phyloP scores from a whole-genome alignment of 2,888 invertebrate genomes.

The Drosophila mettleri region DNA sequence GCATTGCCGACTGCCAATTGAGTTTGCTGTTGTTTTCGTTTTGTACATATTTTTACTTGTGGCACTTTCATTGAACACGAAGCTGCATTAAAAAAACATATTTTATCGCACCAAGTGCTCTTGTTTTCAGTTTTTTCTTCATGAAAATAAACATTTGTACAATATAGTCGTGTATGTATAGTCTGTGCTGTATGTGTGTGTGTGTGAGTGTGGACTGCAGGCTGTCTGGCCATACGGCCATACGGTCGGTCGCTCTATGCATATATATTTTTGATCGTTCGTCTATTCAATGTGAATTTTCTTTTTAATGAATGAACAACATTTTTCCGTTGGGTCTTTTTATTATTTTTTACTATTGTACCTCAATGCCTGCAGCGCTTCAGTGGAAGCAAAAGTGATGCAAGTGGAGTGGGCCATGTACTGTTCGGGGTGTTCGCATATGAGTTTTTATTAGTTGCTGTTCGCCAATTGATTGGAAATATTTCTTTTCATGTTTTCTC shows the following conservation, averaged over 20 bases:
- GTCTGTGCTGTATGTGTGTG: background rate
- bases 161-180: constrained; percentile 4
- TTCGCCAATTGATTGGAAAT: constrained; percentile 79
- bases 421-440: constrained; percentile 37
- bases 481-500: constrained; percentile 75
- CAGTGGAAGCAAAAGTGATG: too few relatives aligned
- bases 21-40: background rate
- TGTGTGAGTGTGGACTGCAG: constrained; percentile 23
- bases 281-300: constrained; percentile 67
- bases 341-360: constrained; percentile 38
- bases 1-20: background rate
- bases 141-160: constrained; percentile 52
- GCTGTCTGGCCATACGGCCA: constrained; percentile 31
- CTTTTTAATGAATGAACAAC: constrained; percentile 77
- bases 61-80: constrained; percentile 66
- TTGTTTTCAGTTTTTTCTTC: constrained; percentile 30
- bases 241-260: constrained; percentile 29
- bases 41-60: constrained; percentile 46
- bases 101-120: constrained; percentile 58
- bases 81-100: constrained; percentile 72
- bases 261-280: constrained; percentile 51
- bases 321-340: constrained; percentile 56
- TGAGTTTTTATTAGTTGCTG: constrained; percentile 74
- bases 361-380: background rate
- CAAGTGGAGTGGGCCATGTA: background rate